These are phyloP conservation scores for Odocoileus hemionus DNA, from an alignment of 2,113 vertebrate genomes.

Conservation along the genomic window DNA sequence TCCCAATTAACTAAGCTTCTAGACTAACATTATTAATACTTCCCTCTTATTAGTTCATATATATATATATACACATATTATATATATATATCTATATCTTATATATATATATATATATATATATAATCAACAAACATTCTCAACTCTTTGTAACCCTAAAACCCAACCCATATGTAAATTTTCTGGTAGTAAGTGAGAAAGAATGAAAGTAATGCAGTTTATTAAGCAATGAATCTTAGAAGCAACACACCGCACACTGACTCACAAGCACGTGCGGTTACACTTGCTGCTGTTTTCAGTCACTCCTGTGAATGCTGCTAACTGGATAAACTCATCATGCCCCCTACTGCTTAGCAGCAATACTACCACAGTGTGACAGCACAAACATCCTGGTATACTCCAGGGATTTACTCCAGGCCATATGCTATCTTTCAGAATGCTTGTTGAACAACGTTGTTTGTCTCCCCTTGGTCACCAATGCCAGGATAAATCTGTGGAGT, in stretches of 20 bases:
- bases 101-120: neutral
- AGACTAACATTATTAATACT: conserved; percentile 22
- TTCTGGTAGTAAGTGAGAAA: neutral
- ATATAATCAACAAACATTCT: neutral
- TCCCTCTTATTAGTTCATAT: conserved; percentile 34
- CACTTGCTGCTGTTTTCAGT: conserved; percentile 3
- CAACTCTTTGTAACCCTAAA: conserved; percentile 30
- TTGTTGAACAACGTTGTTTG: conserved; percentile 70
- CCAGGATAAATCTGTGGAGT: conserved; percentile 69
- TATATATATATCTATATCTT: neutral
- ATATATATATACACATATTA: neutral
- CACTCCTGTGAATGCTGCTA: conserved; percentile 21
- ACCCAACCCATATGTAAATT: neutral
- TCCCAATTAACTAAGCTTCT: conserved; percentile 63
- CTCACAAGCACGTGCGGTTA: neutral
- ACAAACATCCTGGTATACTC: conserved; percentile 11
- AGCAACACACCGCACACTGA: neutral
- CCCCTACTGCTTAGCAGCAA: conserved; percentile 62
- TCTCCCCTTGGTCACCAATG: conserved; percentile 66
- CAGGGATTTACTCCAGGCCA: conserved; percentile 57
- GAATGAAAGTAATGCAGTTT: neutral
- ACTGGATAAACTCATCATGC: conserved; percentile 43
- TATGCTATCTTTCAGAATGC: conserved; percentile 72
- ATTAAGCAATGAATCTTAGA: conserved; percentile 34
- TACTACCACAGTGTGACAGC: neutral